Base-by-base conservation (phyloP, 2,797 vertebrate genomes). In the Alosa sapidissima region DNA sequence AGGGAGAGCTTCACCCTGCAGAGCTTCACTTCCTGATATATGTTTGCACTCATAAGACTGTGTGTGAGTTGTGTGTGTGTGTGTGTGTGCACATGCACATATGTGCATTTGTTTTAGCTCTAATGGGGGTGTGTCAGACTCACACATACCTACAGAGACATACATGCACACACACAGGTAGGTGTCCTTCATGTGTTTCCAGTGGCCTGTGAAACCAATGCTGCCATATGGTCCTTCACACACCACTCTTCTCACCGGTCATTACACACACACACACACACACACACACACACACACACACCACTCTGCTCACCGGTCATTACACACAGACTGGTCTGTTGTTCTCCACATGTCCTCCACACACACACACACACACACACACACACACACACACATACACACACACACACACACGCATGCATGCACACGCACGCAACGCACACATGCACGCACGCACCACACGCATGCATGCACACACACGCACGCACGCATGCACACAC, bases 201-300 rank as follows among this genome's bases (percentile, higher is more conserved):
- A 72, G 28, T 72, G 65, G 33, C 33, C 65, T 28, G 10, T 72
- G 28, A 72, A 72, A 33, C 10, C 4, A 13, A 5, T 33, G 33
- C 10, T 33, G 33, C 24, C 65, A 72, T 72, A 72, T 72, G 65
- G 65, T 72, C 28, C 65, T 72, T 72, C 33, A 72, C 33, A 72
- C 65, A 72, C 28, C n/a, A 36, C 65, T 36, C 11, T 72, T 11
- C 65, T 72, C 65, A 33, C 41, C 41, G 41, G 62, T 65, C 62
- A 65, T 3, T 60, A 60, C 55, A 24, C 60, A 65, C 60, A 65
- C 8, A 8, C 60, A 9, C 4, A 41, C 51, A 52, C 52, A 54
- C 52, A 54, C 52, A 16, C 52, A 54, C 13, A 52, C 51, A 52
- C 51, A 52, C 51, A 52, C 51, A 52, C 51, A 52, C 51, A 52